Percentiles rank a stretch among this genome's conserved stretches.
phyloP scores from a whole-genome alignment of 2,113 vertebrate species.

The Ctenomys sociabilis region DNA sequence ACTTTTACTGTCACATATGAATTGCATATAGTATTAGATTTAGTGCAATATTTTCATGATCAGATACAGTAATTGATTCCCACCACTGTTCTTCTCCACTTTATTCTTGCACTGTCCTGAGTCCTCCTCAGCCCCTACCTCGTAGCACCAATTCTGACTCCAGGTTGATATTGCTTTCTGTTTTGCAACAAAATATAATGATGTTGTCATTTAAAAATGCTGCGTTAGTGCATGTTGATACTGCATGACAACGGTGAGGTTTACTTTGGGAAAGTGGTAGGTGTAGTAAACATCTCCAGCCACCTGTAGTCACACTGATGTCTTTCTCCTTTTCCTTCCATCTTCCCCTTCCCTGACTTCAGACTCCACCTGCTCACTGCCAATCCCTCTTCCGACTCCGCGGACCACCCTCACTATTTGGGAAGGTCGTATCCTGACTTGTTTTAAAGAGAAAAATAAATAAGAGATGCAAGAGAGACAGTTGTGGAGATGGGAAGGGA shows the following conservation, averaged over 20 bases:
- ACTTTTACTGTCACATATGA: not conserved
- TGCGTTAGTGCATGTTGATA: not conserved
- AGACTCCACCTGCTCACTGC: not conserved
- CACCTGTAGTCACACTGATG: not conserved
- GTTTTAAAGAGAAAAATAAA: not conserved
- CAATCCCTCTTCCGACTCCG: not conserved
- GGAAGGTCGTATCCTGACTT: not conserved
- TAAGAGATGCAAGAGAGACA: not conserved
- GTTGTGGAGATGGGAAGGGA: not conserved
- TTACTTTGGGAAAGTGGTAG: not conserved
- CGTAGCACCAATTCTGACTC: not conserved
- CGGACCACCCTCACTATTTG: not conserved
- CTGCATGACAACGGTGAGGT: not conserved
- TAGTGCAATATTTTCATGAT: not conserved
- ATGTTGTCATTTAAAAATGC: not conserved
- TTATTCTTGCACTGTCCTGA: not conserved
- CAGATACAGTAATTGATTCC: not conserved
- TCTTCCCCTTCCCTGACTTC: not conserved
- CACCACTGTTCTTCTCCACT: not conserved
- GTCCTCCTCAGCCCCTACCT: not conserved
- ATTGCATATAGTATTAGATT: not conserved
- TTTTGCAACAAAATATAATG: not conserved
- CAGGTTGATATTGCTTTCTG: not conserved
- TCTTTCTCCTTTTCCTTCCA: not conserved
- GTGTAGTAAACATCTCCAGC: not conserved